Evolutionary conservation across 2,888 invertebrate genomes (phyloP).

Genomic region (Azorinus chamasolen): DNA sequence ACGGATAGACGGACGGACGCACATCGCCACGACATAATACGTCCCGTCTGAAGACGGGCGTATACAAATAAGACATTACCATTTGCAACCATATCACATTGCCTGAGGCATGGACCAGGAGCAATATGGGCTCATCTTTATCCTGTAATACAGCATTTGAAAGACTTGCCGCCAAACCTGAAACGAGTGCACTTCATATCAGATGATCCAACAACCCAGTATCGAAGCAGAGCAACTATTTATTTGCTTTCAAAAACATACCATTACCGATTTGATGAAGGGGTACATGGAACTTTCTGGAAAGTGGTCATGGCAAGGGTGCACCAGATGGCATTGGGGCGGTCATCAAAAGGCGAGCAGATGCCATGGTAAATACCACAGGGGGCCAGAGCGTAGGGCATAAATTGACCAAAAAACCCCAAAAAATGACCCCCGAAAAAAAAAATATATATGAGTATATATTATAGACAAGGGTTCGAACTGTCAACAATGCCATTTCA

Average conservation of each 20-base stretch:
- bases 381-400: too few species aligned
- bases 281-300: slow-evolving; percentile 81
- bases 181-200: slow-evolving; percentile 67
- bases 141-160: slow-evolving; percentile 67
- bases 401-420: too few species aligned
- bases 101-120: slow-evolving; percentile 81
- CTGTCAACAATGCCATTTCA: too few species aligned
- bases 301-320: slow-evolving; percentile 83
- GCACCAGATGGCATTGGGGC: slow-evolving; percentile 82
- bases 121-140: slow-evolving; percentile 85
- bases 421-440: too few species aligned
- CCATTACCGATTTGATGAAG: slow-evolving; percentile 66
- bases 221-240: slow-evolving; percentile 84
- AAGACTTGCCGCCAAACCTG: background rate
- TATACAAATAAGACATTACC: slow-evolving; percentile 14
- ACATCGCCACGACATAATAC: too few species aligned
- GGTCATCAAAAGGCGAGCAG: slow-evolving; percentile 75
- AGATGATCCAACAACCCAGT: slow-evolving; percentile 84
- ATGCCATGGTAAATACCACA: slow-evolving; percentile 54
- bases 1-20: too few species aligned
- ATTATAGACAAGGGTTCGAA: too few species aligned
- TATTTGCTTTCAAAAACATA: slow-evolving; percentile 42
- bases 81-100: slow-evolving; percentile 82
- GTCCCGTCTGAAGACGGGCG: too few species aligned
- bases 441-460: too few species aligned